Evolutionary conservation across 2,797 vertebrate species (phyloP).

Genomic region (Trichosurus vulpecula): DNA sequence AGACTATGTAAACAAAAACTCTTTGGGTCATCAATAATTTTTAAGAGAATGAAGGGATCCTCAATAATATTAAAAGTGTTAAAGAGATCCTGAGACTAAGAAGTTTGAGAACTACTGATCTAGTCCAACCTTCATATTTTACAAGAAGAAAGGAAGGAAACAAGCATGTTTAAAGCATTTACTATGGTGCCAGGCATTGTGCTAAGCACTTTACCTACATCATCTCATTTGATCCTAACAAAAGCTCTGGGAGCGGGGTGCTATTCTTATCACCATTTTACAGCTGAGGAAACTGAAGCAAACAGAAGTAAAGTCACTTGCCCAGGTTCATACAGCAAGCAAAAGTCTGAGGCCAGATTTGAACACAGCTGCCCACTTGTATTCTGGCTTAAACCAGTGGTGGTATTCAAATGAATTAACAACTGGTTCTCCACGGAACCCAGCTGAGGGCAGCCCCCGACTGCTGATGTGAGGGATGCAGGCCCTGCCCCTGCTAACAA

Average conservation of each 20-base stretch:
- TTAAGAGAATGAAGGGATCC: neutral
- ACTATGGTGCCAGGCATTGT: neutral
- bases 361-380: neutral
- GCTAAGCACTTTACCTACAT: neutral
- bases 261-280: neutral
- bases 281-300: neutral
- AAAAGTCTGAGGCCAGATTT: neutral
- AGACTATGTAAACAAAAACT: neutral
- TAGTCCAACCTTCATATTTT: neutral
- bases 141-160: neutral
- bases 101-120: neutral
- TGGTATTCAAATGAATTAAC: no score
- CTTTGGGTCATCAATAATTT: neutral
- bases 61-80: neutral
- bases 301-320: neutral
- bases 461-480: no score
- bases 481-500: no score
- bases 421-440: no score
- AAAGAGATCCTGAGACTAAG: neutral
- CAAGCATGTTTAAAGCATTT: neutral
- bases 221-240: neutral
- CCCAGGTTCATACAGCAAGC: neutral
- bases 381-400: no score
- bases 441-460: no score
- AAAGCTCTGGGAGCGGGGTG: neutral